Conservation (phyloP, 2,113 vertebrate species). For the Trichomycterus rosablanca region DNA sequence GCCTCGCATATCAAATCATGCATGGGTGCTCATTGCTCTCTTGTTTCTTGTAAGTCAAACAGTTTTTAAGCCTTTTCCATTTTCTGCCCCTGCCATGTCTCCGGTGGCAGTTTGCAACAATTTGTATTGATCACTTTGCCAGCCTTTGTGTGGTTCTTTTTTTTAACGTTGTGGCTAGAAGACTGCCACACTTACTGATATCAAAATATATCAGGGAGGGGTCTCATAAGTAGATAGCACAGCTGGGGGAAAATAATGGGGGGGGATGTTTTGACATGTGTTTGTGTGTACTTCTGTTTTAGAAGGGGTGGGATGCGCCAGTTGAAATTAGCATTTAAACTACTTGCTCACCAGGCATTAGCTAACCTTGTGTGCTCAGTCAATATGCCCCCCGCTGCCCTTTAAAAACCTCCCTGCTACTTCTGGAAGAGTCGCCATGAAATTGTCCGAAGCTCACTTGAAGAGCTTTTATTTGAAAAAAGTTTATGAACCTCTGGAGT, state of each 20-base stretch:
- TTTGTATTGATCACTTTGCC: slow-evolving; percentile 55
- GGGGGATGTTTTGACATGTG: slow-evolving; percentile 27
- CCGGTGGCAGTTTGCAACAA: slow-evolving; percentile 26
- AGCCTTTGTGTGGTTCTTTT: slow-evolving; percentile 49
- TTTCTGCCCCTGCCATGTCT: slow-evolving; percentile 18
- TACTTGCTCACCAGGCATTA: slow-evolving; percentile 58
- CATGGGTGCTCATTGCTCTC: slow-evolving; percentile 52
- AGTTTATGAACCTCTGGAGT: no score
- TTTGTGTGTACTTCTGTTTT: slow-evolving; percentile 22
- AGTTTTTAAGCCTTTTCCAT: slow-evolving; percentile 44
- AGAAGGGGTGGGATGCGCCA: slow-evolving; percentile 6
- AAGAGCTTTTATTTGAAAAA: slow-evolving; percentile 32
- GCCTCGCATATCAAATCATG: slow-evolving; percentile 49
- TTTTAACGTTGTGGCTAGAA: slow-evolving; percentile 43
- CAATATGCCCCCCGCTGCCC: slow-evolving; percentile 54
- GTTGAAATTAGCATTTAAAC: slow-evolving; percentile 68
- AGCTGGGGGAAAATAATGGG: slow-evolving; percentile 30
- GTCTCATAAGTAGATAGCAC: slow-evolving; percentile 53
- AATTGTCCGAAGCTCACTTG: slow-evolving; percentile 23
- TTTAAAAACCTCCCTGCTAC: slow-evolving; percentile 35
- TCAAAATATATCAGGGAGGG: slow-evolving; percentile 50
- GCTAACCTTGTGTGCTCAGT: slow-evolving; percentile 59
- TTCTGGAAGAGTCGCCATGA: slow-evolving; percentile 30
- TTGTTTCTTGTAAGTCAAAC: slow-evolving; percentile 45
- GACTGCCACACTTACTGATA: slow-evolving; percentile 35